Conservation (phyloP, 2,113 vertebrate genomes). For the Sapayoa aenigma region DNA sequence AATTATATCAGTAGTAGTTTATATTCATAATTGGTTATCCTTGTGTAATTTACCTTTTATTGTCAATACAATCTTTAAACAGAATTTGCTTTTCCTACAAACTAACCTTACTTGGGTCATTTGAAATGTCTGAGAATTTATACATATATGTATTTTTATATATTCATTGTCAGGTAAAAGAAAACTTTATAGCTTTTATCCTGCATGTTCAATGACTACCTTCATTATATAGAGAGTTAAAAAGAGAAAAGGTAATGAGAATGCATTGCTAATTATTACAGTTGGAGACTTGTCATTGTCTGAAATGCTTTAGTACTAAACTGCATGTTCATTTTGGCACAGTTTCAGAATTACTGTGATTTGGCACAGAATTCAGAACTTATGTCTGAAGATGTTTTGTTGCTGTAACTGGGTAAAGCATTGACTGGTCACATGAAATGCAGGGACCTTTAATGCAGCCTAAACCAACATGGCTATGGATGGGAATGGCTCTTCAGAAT, state of each 20-base stretch:
- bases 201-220: not conserved
- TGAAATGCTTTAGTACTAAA: not conserved
- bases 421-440: not conserved
- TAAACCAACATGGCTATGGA: not conserved
- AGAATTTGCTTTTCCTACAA: not conserved
- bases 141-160: not conserved
- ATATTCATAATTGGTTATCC: not conserved
- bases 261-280: not conserved
- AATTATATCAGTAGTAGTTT: not conserved
- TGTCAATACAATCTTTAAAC: not conserved
- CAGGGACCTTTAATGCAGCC: not conserved
- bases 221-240: not conserved
- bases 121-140: not conserved
- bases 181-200: not conserved
- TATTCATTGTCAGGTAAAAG: not conserved
- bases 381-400: not conserved
- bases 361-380: not conserved
- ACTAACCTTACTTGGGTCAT: not conserved
- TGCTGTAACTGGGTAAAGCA: not conserved
- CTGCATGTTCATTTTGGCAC: not conserved
- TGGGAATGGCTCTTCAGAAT: not conserved
- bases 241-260: not conserved
- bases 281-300: not conserved
- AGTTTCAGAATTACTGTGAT: not conserved
- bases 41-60: not conserved